These are phyloP conservation scores for Hippopotamyrus pictus DNA, from an alignment of 2,797 vertebrate species.

Conservation along the genomic window DNA sequence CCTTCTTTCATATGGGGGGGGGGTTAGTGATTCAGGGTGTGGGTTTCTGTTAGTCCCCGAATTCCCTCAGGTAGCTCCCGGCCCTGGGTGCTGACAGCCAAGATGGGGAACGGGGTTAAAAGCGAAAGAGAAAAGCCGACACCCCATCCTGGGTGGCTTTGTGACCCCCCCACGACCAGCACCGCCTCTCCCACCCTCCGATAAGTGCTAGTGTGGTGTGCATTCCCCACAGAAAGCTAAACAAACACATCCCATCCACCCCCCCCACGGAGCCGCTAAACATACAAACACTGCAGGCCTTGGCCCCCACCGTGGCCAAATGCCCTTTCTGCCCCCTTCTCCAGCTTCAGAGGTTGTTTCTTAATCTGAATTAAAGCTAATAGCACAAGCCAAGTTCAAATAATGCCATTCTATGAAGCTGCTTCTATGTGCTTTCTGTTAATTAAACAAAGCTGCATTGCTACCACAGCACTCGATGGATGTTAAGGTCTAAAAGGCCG, in stretches of 20 bases:
- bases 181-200: constrained; percentile 34
- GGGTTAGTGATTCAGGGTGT: constrained; percentile 14
- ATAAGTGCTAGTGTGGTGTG: constrained; percentile 29
- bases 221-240: constrained; percentile 49
- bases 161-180: background rate
- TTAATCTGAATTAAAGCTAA: background rate
- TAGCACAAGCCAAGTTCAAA: background rate
- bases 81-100: constrained; percentile 19
- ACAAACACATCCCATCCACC: constrained; percentile 45
- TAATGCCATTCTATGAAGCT: background rate
- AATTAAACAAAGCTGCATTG: background rate
- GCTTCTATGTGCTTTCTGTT: background rate
- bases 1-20: background rate
- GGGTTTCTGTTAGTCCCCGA: constrained; percentile 26
- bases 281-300: constrained; percentile 33
- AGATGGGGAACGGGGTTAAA: constrained; percentile 27
- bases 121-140: constrained; percentile 20
- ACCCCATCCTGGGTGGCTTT: constrained; percentile 42
- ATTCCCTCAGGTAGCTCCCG: constrained; percentile 29
- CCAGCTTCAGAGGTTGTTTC: background rate
- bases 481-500: background rate
- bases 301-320: background rate
- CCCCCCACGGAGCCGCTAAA: constrained; percentile 45
- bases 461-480: background rate
- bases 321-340: background rate